phyloP scores from a whole-genome alignment of 2,888 invertebrate genomes.

The Oscheius sp. region DNA sequence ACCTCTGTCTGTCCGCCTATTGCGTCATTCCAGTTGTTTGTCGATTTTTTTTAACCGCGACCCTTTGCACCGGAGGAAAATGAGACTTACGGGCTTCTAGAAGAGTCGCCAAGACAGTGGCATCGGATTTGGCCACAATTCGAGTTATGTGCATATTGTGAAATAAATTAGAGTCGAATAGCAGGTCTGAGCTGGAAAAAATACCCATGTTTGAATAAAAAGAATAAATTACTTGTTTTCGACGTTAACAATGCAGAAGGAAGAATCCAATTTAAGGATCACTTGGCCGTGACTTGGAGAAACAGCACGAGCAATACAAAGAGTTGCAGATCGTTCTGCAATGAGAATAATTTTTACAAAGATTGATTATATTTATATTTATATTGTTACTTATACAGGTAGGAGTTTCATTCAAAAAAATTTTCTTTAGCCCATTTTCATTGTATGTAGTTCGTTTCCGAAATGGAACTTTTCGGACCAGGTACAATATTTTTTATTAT shows the following conservation, averaged over 20 bases:
- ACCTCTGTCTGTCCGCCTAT: background rate
- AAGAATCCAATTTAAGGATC: background rate
- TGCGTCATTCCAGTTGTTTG: background rate
- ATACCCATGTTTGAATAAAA: conserved; percentile 3
- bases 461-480: too few relatives aligned
- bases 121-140: background rate
- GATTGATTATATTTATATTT: background rate
- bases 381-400: too few relatives aligned
- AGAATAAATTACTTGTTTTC: conserved; percentile 16
- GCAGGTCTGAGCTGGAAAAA: conserved; percentile 8
- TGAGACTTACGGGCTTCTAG: conserved; percentile 23
- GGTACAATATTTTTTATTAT: too few relatives aligned
- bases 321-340: conserved; percentile 30
- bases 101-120: conserved; percentile 14
- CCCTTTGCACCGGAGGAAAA: background rate
- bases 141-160: background rate
- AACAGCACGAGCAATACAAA: conserved; percentile 24
- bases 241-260: background rate
- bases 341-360: background rate
- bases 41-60: too few relatives aligned
- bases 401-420: too few relatives aligned
- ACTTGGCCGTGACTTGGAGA: conserved; percentile 21
- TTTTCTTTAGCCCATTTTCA: too few relatives aligned
- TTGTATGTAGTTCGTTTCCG: too few relatives aligned
- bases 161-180: background rate